Conservation (phyloP, 1,140 invertebrate genomes). For the Lutraria rhynchaena region DNA sequence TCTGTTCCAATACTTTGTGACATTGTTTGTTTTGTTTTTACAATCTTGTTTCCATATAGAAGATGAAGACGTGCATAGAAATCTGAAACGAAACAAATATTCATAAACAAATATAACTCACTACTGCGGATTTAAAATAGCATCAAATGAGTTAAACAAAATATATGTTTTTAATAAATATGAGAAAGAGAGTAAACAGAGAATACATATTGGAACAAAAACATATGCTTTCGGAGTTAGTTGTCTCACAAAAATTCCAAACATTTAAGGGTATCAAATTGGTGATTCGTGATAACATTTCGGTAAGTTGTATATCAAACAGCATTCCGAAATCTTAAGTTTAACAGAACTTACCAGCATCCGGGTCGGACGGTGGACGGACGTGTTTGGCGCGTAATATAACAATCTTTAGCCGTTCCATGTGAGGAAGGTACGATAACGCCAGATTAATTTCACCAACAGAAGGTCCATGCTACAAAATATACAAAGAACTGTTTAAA, state of each 20-base stretch:
- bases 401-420: conserved; percentile 78
- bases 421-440: conserved; percentile 74
- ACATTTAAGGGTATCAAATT: too few species aligned
- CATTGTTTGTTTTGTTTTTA: conserved; percentile 78
- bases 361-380: conserved; percentile 44
- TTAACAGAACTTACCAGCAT: conserved; percentile 9
- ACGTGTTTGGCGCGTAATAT: conserved; percentile 76
- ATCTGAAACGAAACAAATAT: conserved; percentile 65
- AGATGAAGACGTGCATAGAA: conserved; percentile 76
- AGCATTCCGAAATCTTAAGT: not conserved
- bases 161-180: too few species aligned
- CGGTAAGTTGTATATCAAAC: not conserved
- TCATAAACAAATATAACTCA: too few species aligned
- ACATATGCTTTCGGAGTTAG: too few species aligned
- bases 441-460: conserved; percentile 77
- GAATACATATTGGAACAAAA: too few species aligned
- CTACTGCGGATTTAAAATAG: too few species aligned
- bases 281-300: conserved; percentile 3
- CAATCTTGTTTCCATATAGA: conserved; percentile 75
- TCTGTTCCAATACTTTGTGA: conserved; percentile 64
- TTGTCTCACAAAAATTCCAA: too few species aligned
- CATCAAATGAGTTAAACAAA: too few species aligned
- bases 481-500: not conserved
- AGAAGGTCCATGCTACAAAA: conserved; percentile 65
- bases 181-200: too few species aligned